Base-by-base conservation (phyloP, 2,888 invertebrate species). In the Lamproptera curius region DNA sequence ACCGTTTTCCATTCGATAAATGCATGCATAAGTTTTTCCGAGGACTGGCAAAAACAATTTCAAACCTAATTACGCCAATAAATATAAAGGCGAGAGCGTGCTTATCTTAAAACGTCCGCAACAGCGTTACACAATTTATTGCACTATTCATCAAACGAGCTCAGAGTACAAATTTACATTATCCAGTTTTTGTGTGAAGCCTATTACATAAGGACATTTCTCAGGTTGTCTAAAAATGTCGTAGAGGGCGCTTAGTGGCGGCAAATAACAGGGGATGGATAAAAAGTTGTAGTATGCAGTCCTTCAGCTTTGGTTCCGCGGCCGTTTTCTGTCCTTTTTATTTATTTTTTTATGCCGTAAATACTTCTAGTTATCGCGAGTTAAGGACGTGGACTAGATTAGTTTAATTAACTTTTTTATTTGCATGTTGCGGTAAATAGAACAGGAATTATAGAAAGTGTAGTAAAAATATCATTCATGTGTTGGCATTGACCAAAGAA, bases 201-300 rank as follows among this genome's bases (percentile, higher is more conserved):
- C 15, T 31, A 44, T 49, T 49, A 49, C 43, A 44, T 49, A 49
- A 49, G 49, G 49, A 44, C 40, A 44, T 49, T 44, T 49, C 49
- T 49, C 40, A 40, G 36, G 49, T 44, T 44, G 31, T 49, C 44
- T 49, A 44, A 49, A n/a, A 44, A 49, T 49, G 44, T 44, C 44
- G 36, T 44, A 49, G 40, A 40, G 40, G 44, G 35, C 17, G 17
- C 40, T 17, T 35, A 35, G 31, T 49, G 40, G 43, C 43, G 43
- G 49, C 28, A 40, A 49, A 44, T 44, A 49, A 36, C 37, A 35
- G 16, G 31, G 44, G 44, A 40, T 44, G 49, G n/a, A 40, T 44
- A 49, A 49, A 49, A 49, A 49, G n/a, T 49, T 44, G 49, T 40
- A 44, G 43, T 49, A 49, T 40, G 39, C 40, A 15, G 26, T 15